Evolutionary conservation across 2,888 invertebrate genomes (phyloP).

Genomic region (Microplitis deprimator): DNA sequence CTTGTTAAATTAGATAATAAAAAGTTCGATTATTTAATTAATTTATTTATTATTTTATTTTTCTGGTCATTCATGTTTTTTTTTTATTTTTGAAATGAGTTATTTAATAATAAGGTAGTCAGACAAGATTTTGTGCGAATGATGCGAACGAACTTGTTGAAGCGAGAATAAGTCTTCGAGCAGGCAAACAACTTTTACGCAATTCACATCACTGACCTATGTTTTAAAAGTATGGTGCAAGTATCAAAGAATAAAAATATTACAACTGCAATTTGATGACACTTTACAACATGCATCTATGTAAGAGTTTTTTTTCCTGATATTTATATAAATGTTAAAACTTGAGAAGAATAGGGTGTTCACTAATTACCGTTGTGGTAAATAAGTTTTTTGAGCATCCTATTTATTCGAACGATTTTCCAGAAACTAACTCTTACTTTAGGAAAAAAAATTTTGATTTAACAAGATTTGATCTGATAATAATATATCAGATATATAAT

Average conservation of each 20-base stretch:
- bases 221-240: background rate
- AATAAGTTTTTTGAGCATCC: too few relatives aligned
- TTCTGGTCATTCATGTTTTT: background rate
- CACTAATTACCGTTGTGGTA: background rate
- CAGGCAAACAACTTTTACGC: constrained; percentile 51
- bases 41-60: too few relatives aligned
- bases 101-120: background rate
- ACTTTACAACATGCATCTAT: background rate
- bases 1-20: background rate
- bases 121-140: background rate
- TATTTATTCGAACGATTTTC: too few relatives aligned
- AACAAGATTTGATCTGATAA: too few relatives aligned
- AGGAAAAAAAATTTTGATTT: too few relatives aligned
- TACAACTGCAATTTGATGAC: background rate
- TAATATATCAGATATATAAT: too few relatives aligned
- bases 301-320: background rate
- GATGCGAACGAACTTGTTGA: background rate
- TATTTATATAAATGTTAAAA: background rate
- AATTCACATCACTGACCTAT: constrained; percentile 62
- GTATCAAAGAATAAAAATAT: background rate
- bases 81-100: background rate
- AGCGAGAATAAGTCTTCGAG: background rate
- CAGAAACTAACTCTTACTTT: too few relatives aligned
- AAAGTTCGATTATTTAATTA: background rate
- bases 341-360: background rate